Conservation (phyloP, 2,888 invertebrate genomes). For the Nymphalis c-album region DNA sequence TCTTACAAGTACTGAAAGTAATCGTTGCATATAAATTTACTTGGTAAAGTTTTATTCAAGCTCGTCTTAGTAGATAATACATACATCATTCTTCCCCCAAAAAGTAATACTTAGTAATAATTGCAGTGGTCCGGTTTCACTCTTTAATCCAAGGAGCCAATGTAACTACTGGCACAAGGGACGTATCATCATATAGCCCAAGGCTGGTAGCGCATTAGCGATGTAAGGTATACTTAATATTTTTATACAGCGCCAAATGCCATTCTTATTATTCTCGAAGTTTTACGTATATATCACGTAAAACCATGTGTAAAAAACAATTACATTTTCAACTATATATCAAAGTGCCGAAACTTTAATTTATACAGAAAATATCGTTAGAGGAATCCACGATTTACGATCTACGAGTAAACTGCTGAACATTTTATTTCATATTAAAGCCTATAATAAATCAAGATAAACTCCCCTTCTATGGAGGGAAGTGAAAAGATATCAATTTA, state of each 20-base stretch:
- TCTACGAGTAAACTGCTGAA: conserved; percentile 37
- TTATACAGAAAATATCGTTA: conserved; percentile 24
- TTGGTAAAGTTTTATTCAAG: not conserved
- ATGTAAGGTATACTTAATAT: no score
- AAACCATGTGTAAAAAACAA: not conserved
- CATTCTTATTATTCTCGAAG: no score
- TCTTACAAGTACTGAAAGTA: conserved; percentile 19
- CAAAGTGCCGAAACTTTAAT: conserved; percentile 12
- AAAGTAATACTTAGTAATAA: no score
- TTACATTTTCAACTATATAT: not conserved
- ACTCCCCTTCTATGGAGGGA: conserved; percentile 51
- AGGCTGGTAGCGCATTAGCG: no score
- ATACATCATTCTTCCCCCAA: no score
- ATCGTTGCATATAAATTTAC: not conserved
- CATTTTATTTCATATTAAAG: conserved; percentile 50
- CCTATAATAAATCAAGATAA: conserved; percentile 63
- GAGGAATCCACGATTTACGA: conserved; percentile 42
- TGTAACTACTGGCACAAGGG: no score
- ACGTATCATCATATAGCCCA: no score
- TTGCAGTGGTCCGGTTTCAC: no score
- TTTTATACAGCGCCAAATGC: no score
- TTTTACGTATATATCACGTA: no score
- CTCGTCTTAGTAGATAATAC: no score
- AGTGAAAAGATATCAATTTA: conserved; percentile 67
- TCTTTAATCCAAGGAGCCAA: no score